These are phyloP conservation scores for Poecile atricapillus DNA, from an alignment of 2,113 vertebrate species.

Conservation along the genomic window DNA sequence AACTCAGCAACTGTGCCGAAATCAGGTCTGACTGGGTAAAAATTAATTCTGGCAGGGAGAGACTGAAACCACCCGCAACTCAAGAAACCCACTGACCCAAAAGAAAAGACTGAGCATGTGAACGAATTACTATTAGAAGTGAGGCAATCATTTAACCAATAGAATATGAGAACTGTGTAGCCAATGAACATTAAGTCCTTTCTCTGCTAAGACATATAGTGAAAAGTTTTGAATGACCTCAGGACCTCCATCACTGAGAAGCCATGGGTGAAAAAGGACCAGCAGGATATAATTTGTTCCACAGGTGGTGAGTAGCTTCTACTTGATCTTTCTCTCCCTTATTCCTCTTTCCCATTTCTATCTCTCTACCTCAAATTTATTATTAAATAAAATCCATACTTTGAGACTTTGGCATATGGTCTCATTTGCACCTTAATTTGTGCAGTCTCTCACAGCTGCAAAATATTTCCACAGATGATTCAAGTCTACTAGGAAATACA, in stretches of 20 bases:
- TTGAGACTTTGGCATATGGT: neutral
- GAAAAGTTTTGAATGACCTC: neutral
- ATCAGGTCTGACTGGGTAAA: neutral
- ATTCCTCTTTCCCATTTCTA: neutral
- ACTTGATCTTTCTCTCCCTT: neutral
- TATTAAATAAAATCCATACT: neutral
- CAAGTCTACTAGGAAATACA: neutral
- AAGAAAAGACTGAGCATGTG: neutral
- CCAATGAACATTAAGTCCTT: neutral
- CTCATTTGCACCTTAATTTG: neutral
- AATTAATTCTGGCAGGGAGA: neutral
- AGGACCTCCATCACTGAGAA: neutral
- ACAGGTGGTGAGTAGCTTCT: neutral
- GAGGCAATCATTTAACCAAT: neutral
- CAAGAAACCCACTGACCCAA: neutral
- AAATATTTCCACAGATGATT: neutral
- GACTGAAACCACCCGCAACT: neutral
- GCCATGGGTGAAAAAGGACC: neutral
- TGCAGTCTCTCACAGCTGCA: neutral
- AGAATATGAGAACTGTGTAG: neutral
- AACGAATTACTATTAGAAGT: neutral
- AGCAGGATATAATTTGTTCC: neutral
- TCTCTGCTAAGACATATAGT: neutral
- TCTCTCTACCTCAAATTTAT: neutral
- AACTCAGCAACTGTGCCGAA: neutral